Evolutionary conservation across 2,888 invertebrate genomes (phyloP), one percentile per base, ranked within the genome.

Genomic region (Melanostoma scalare): DNA sequence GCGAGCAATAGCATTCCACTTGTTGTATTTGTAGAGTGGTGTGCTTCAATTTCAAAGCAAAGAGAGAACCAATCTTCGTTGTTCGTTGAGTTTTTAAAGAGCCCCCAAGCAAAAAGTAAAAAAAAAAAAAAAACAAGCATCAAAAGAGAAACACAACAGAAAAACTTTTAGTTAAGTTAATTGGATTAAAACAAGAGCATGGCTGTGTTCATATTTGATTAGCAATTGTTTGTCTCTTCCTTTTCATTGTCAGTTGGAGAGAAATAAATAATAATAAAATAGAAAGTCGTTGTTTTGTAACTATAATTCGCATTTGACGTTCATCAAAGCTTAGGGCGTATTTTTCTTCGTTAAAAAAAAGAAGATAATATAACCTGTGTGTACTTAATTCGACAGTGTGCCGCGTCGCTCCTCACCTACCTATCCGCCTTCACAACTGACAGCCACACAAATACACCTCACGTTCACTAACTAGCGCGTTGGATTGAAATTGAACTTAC

Each of bases 301-400:
- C 72, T 48, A 35, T 46, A 61, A 42, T 56, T 72, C 30, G 44
- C 38, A 31, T 65, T 67, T 73, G 53, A 80, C 38, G 55, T 69
- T 53, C 6, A 35, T 42, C 38, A 63, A 50, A 3, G 8, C 42
- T 8, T 8, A 40, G 71, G 82, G 82, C 82, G 82, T 82, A 78
- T 78, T 73, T 82, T 78, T 78, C 78, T 82, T 82, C 82, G 82
- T 82, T 60, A 78, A 82, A 77, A 58, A 56, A 50, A 42, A 20
- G 4, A 55, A 71, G 40, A 31, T 33, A 20, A 48, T 40, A 67
- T 42, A 52, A 48, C 42, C 10, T 69, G n/a, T 73, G 65, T 67
- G 72, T 63, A 67, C 60, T 67, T 61, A 63, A 72, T 81, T 60
- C 80, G 56, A 38, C 44, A 60, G 48, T 20, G 56, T 33, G 55